A percentile compares a stretch with the other conserved stretches of the same genome.
phyloP scores from a whole-genome alignment of 1,140 invertebrate genomes.

The Ooceraea biroi region DNA sequence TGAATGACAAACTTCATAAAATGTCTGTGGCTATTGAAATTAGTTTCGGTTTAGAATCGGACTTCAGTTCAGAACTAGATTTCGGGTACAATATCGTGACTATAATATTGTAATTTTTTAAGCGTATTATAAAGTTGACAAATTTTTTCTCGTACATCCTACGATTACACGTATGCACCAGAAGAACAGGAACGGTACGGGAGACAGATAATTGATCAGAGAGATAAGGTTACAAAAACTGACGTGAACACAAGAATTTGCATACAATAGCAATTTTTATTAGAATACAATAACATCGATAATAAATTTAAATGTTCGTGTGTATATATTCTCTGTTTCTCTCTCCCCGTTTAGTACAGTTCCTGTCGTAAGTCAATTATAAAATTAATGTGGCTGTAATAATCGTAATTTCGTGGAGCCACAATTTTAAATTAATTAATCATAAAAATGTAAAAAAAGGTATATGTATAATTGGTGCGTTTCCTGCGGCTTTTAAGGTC shows the following conservation, averaged over 20 bases:
- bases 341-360: conserved; percentile 78
- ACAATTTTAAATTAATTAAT: conserved; percentile 59
- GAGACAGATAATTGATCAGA: conserved; percentile 75
- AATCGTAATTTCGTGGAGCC: conserved; percentile 54
- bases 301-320: conserved; percentile 72
- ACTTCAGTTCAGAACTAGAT: too few relatives aligned
- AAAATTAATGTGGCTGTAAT: conserved; percentile 20
- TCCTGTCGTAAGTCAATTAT: conserved; percentile 68
- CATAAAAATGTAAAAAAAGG: conserved; percentile 61
- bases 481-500: not conserved
- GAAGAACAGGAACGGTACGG: conserved; percentile 80
- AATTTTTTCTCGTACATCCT: not conserved
- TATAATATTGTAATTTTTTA: not conserved
- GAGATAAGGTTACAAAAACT: conserved; percentile 82
- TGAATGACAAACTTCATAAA: too few relatives aligned
- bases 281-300: conserved; percentile 84
- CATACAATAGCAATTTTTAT: conserved; percentile 84
- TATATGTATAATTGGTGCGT: conserved; percentile 29
- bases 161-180: conserved; percentile 18
- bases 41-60: too few relatives aligned
- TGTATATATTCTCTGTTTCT: conserved; percentile 45
- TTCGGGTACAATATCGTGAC: conserved; percentile 1
- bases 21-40: too few relatives aligned
- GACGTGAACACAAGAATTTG: conserved; percentile 83
- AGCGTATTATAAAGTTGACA: not conserved